A percentile compares a stretch with the other conserved stretches of the same genome.
phyloP scores from a whole-genome alignment of 2,797 vertebrate genomes.

The Oryzias sinensis region DNA sequence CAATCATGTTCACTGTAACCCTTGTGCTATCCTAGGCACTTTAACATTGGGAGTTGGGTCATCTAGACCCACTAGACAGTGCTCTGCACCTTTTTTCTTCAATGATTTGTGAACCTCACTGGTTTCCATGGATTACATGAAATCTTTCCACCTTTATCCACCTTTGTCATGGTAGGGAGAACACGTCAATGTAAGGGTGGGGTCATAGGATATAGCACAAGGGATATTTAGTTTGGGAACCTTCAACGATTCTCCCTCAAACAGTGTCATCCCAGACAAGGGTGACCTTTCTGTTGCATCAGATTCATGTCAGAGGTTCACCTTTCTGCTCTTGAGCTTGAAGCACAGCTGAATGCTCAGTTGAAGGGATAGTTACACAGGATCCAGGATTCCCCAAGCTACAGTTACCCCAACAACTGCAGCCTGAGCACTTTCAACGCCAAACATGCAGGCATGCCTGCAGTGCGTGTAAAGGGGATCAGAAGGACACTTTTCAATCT shows the following conservation, averaged over 20 bases:
- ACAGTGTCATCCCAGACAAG: not conserved
- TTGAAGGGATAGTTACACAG: constrained; percentile 37
- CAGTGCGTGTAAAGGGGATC: constrained; percentile 19
- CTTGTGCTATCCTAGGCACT: too few relatives aligned
- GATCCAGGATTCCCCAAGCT: constrained; percentile 40
- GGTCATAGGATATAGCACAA: too few relatives aligned
- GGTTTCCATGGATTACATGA: too few relatives aligned
- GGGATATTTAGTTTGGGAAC: constrained; percentile 1
- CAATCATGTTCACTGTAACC: not conserved
- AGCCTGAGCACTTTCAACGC: constrained; percentile 50
- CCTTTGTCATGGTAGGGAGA: too few relatives aligned
- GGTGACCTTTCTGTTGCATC: constrained; percentile 31
- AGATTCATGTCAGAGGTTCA: constrained; percentile 42
- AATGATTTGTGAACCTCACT: too few relatives aligned
- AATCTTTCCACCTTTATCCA: too few relatives aligned
- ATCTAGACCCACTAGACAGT: too few relatives aligned
- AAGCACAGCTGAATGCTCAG: constrained; percentile 67
- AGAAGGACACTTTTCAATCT: constrained; percentile 15
- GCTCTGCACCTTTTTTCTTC: too few relatives aligned
- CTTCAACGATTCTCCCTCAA: constrained; percentile 1
- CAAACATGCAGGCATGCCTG: constrained; percentile 7
- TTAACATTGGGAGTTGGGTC: too few relatives aligned
- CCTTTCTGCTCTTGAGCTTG: constrained; percentile 55
- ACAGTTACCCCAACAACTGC: constrained; percentile 66
- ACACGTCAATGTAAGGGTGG: too few relatives aligned